A percentile compares a stretch with the other conserved stretches of the same genome.
These are phyloP conservation scores for Hoplostethus mediterraneus DNA, from an alignment of 2,797 vertebrate genomes.

Conservation along the genomic window DNA sequence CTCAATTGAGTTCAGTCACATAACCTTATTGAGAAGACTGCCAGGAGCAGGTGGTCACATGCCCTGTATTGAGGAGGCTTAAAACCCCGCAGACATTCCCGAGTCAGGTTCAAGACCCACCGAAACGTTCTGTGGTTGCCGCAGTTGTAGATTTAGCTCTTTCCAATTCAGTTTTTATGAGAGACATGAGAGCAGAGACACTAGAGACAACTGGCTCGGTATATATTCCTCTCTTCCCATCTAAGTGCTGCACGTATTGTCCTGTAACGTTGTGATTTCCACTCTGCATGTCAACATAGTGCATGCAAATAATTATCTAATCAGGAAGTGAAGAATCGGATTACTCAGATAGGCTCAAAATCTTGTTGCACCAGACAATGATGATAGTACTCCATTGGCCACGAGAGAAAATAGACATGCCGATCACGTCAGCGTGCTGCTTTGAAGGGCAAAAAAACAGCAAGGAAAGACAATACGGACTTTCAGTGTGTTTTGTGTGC, in stretches of 20 bases:
- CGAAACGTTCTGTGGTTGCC: slow-evolving; percentile 56
- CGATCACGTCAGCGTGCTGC: slow-evolving; percentile 36
- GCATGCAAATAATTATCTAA: slow-evolving; percentile 83
- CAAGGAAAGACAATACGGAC: slow-evolving; percentile 22
- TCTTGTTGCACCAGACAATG: slow-evolving; percentile 53
- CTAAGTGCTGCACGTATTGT: slow-evolving; percentile 44
- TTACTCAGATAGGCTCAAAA: slow-evolving; percentile 71
- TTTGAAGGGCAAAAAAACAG: slow-evolving; percentile 22
- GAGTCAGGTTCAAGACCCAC: slow-evolving; percentile 14
- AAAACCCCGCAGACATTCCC: slow-evolving; percentile 43
- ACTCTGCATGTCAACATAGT: slow-evolving; percentile 40
- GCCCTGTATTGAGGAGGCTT: slow-evolving; percentile 30
- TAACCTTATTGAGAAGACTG: slow-evolving; percentile 4
- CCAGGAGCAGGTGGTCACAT: slow-evolving; percentile 36
- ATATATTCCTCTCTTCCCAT: slow-evolving; percentile 13
- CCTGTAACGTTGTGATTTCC: slow-evolving; percentile 47
- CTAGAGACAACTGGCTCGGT: neutral
- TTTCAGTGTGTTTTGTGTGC: slow-evolving; percentile 5
- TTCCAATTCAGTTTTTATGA: slow-evolving; percentile 5
- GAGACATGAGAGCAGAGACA: slow-evolving; percentile 6
- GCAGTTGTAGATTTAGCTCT: slow-evolving; percentile 44
- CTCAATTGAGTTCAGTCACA: neutral
- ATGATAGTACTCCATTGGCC: slow-evolving; percentile 47
- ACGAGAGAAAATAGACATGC: slow-evolving; percentile 40
- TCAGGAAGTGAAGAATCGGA: slow-evolving; percentile 82